These are phyloP conservation scores for Cygnus olor DNA, from an alignment of 2,797 vertebrate genomes.

Conservation along the genomic window DNA sequence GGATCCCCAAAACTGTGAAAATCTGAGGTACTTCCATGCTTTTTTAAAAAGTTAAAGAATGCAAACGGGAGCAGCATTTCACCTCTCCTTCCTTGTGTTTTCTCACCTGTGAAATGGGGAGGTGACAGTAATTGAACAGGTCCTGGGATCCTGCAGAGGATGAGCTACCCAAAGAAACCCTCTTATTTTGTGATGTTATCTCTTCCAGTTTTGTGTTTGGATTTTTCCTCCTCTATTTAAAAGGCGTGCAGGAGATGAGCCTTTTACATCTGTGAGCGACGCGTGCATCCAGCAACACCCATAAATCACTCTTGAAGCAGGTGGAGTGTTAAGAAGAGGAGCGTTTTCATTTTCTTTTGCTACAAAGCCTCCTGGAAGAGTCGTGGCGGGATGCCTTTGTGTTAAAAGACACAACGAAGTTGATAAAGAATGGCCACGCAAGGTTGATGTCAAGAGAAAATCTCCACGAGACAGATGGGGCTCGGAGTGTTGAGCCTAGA, in stretches of 20 bases:
- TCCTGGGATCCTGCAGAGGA: not conserved
- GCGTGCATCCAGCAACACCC: not conserved
- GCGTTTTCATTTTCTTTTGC: conserved; percentile 8
- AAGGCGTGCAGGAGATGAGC: not conserved
- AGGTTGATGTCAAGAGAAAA: conserved; percentile 1
- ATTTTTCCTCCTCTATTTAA: not conserved
- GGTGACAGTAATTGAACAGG: not conserved
- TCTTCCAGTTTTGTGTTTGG: not conserved
- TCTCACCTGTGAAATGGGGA: not conserved
- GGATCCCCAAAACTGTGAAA: not conserved
- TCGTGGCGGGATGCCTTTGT: conserved; percentile 1
- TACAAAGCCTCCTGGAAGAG: conserved; percentile 28
- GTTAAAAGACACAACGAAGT: not conserved
- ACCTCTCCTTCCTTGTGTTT: not conserved
- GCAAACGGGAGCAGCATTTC: not conserved
- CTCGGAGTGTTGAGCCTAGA: not conserved
- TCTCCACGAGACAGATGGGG: not conserved
- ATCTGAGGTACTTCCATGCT: not conserved
- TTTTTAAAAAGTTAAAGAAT: not conserved
- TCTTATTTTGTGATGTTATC: not conserved
- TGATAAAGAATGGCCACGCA: not conserved
- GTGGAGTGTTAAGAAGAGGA: not conserved
- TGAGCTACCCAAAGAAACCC: not conserved
- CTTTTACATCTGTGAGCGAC: not conserved
- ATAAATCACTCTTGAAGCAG: conserved; percentile 20